phyloP scores from a whole-genome alignment of 1,140 invertebrate genomes.

The Chironomus striatipennis region DNA sequence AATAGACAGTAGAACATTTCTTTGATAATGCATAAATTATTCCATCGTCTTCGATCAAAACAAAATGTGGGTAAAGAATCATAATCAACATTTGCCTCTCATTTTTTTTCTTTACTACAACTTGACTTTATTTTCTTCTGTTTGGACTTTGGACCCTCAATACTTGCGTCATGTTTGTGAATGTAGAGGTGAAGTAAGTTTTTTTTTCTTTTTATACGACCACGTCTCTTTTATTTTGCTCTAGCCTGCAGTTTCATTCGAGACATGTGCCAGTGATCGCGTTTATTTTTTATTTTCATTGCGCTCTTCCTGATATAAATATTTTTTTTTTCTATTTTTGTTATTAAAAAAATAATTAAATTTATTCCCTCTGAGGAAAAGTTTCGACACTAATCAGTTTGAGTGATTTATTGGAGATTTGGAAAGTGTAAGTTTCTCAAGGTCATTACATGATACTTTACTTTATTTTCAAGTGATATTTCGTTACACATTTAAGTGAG shows the following conservation, averaged over 20 bases:
- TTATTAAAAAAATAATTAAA: background rate
- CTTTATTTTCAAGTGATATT: too few relatives aligned
- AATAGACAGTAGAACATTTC: background rate
- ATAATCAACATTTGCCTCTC: background rate
- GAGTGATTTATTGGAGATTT: background rate
- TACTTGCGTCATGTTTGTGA: conserved; percentile 3
- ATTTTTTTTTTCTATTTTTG: background rate
- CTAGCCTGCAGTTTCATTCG: conserved; percentile 14
- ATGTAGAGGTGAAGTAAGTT: background rate
- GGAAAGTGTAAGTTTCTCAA: background rate
- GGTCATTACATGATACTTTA: background rate
- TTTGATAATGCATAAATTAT: too few relatives aligned
- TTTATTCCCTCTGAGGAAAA: background rate
- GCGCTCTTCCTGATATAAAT: background rate
- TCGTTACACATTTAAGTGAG: too few relatives aligned
- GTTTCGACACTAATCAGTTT: background rate
- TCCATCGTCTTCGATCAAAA: too few relatives aligned
- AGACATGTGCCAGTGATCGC: conserved; percentile 16
- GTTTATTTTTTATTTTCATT: background rate
- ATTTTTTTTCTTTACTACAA: background rate
- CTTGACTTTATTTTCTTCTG: background rate
- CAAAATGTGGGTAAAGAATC: too few relatives aligned
- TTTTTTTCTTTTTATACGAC: background rate
- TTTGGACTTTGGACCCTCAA: conserved; percentile 15
- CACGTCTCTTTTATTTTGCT: background rate